Evolutionary conservation across 1,140 invertebrate species (phyloP), one percentile per base, ranked within the genome.

Genomic region (Drosophila bocqueti): DNA sequence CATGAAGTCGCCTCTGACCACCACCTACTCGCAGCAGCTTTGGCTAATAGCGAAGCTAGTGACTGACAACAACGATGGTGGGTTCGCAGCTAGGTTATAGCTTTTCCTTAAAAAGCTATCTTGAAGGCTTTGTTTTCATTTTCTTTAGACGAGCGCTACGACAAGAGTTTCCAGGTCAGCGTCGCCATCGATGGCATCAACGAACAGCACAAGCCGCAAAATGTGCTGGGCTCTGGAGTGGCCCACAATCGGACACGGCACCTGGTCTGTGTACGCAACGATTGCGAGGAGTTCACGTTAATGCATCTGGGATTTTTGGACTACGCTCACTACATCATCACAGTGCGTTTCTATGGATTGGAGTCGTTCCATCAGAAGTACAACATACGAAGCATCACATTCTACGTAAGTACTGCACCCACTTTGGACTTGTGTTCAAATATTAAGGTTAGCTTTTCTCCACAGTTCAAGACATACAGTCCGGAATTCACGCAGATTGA

Each of bases 401-500:
- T 99, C 94, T 97, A 96, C 94, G 98, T 99, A 93, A 97, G 29
- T 29, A 29, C 29, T 29, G 29, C 6, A 29, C 6, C 29, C 29
- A 29, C 29, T 29, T 58, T 8, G 21, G 21, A 24, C 3, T 38
- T 38, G 15, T 10, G 8, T 38, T 45, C 54, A 42, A 43, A 1
- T 2, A 55, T n/a, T 18, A 9, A 26, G 21, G 18, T 26, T 26
- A 40, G 5, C 8, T 13, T 15, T 38, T 43, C 11, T 9, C 15
- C 50, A 50, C 94, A 99, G 98, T 99, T 99, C 92, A 98, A 98
- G 93, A 98, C 96, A 13, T 99, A 98, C 93, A 99, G 99, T 93
- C 97, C 98, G 55, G 96, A 96, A 1, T 99, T 99, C 91, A 99
- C 98, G 11, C 97, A 98, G 94, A 96, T 99, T 85, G 98, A 99